phyloP scores from a whole-genome alignment of 64 coral and sea anemone species.

The Pocillopora damicornis region DNA sequence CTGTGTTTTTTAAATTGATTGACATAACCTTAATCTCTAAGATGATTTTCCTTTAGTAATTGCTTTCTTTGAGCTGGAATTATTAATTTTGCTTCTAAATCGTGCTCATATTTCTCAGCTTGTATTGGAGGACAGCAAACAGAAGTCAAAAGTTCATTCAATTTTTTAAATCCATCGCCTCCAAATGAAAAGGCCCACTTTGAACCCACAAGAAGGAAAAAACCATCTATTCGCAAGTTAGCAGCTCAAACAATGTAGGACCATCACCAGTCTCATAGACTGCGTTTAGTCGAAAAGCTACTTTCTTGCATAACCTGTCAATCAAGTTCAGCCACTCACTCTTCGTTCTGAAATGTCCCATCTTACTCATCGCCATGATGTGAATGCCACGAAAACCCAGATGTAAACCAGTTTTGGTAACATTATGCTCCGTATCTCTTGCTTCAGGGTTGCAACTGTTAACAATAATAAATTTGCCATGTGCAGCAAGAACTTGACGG shows the following conservation, averaged over 20 bases:
- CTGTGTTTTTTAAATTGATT: too few relatives aligned
- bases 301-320: background rate
- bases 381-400: conserved; percentile 16
- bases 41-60: too few relatives aligned
- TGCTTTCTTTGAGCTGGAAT: too few relatives aligned
- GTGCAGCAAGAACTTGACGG: background rate
- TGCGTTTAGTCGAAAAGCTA: conserved; percentile 4
- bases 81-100: too few relatives aligned
- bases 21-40: too few relatives aligned
- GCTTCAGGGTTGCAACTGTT: conserved; percentile 28
- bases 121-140: too few relatives aligned
- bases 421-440: conserved; percentile 16
- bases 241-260: conserved; percentile 17
- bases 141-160: too few relatives aligned
- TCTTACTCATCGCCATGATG: background rate
- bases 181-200: too few relatives aligned
- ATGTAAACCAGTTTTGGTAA: background rate
- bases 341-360: conserved; percentile 9
- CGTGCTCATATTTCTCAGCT: too few relatives aligned
- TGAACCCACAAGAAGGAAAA: background rate
- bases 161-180: too few relatives aligned
- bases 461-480: conserved; percentile 25
- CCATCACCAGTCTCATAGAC: conserved; percentile 15
- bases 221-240: background rate
- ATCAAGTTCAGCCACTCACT: conserved; percentile 13